phyloP scores from a whole-genome alignment of 2,888 invertebrate genomes.

The Acleris emargana region DNA sequence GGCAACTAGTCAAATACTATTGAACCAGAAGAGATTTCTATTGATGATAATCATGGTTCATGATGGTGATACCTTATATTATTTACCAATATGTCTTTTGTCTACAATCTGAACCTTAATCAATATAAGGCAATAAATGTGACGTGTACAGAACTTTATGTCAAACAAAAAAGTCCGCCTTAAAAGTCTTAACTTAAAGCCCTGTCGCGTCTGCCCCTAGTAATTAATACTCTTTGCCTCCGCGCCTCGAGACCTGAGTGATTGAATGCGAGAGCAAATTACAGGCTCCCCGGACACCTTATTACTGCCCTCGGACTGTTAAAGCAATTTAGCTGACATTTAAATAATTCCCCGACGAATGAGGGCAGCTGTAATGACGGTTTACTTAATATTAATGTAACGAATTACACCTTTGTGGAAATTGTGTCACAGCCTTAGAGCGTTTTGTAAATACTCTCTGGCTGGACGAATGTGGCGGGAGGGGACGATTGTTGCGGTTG shows the following conservation, averaged over 20 bases:
- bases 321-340: slow-evolving; percentile 82
- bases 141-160: no score
- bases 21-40: no score
- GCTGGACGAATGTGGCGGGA: slow-evolving; percentile 7
- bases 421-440: slow-evolving; percentile 24
- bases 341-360: slow-evolving; percentile 77
- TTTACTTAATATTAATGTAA: slow-evolving; percentile 57
- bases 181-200: no score
- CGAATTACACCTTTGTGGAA: slow-evolving; percentile 23
- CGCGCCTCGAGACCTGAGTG: slow-evolving; percentile 58
- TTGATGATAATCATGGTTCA: no score
- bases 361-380: slow-evolving; percentile 64
- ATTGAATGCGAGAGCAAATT: slow-evolving; percentile 80
- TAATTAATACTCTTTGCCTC: slow-evolving; percentile 45
- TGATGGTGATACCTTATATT: no score
- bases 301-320: slow-evolving; percentile 78
- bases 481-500: background rate
- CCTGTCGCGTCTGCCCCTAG: background rate
- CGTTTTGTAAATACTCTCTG: slow-evolving; percentile 1
- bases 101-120: no score
- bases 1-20: no score
- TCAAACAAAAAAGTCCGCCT: no score
- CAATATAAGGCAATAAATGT: no score
- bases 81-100: no score
- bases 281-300: slow-evolving; percentile 75